phyloP scores from a whole-genome alignment of 2,797 vertebrate species.

The Telmatherina bonti region DNA sequence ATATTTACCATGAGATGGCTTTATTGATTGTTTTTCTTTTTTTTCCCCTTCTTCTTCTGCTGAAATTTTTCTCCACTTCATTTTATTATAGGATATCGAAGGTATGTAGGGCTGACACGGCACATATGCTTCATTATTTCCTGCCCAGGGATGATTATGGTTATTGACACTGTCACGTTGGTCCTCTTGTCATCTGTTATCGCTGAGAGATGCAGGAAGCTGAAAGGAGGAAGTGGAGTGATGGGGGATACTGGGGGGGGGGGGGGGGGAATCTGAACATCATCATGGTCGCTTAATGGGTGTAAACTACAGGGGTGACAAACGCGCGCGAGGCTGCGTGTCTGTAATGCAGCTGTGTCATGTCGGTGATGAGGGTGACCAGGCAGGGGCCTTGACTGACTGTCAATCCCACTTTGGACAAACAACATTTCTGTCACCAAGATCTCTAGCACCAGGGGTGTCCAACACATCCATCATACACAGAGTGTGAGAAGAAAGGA shows the following conservation, averaged over 20 bases:
- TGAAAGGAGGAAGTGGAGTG: not conserved
- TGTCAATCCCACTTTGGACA: conserved; percentile 90
- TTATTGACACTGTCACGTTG: conserved; percentile 91
- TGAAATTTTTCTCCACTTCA: conserved; percentile 71
- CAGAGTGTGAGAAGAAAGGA: not conserved
- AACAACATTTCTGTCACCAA: conserved; percentile 69
- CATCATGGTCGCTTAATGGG: conserved; percentile 72
- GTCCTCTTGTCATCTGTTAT: conserved; percentile 82
- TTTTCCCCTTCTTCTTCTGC: not conserved
- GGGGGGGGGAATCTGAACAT: conserved; percentile 32
- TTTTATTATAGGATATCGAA: conserved; percentile 86
- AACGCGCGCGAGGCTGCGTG: conserved; percentile 28
- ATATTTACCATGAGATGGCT: conserved; percentile 83
- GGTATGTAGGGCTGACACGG: conserved; percentile 78
- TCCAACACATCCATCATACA: conserved; percentile 49
- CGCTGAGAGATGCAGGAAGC: conserved; percentile 71
- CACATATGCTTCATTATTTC: conserved; percentile 87
- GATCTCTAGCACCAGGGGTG: conserved; percentile 35
- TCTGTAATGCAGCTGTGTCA: conserved; percentile 88
- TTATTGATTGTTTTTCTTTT: conserved; percentile 85
- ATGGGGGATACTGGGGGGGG: not conserved
- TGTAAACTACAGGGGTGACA: conserved; percentile 58
- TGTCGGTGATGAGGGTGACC: conserved; percentile 81
- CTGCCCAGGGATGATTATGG: conserved; percentile 85
- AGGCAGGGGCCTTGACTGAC: conserved; percentile 67